These are phyloP conservation scores for Arctia plantaginis DNA, from an alignment of 2,888 invertebrate genomes.

Conservation along the genomic window DNA sequence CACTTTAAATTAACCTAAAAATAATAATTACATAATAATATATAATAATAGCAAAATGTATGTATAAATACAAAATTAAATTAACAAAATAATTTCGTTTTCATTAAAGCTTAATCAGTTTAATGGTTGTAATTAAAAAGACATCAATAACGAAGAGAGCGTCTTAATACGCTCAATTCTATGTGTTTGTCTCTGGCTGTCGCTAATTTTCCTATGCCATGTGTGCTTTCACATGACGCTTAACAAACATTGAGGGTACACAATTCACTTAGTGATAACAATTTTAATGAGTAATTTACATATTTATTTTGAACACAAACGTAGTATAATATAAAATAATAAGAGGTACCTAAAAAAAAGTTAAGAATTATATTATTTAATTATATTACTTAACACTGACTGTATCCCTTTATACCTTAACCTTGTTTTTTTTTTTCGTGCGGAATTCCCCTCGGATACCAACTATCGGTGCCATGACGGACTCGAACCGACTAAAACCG, in stretches of 20 bases:
- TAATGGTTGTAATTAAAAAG: conserved; percentile 61
- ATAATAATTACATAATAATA: too few species aligned
- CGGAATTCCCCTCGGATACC: too few species aligned
- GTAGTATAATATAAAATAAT: neutral
- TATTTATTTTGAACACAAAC: neutral
- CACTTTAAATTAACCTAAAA: too few species aligned
- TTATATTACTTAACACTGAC: neutral
- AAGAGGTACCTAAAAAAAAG: neutral
- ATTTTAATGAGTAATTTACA: conserved; percentile 36
- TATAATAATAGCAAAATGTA: too few species aligned
- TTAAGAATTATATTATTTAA: neutral
- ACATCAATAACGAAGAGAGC: conserved; percentile 56
- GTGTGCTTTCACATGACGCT: conserved; percentile 65
- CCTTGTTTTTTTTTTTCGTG: too few species aligned
- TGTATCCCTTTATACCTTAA: too few species aligned
- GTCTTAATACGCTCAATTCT: conserved; percentile 66
- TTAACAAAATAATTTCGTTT: conserved; percentile 23
- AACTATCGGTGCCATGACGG: too few species aligned
- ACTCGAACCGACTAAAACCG: too few species aligned
- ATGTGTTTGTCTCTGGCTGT: conserved; percentile 55
- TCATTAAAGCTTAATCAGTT: conserved; percentile 30
- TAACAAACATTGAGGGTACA: conserved; percentile 46
- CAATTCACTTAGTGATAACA: conserved; percentile 21
- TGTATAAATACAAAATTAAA: conserved; percentile 20
- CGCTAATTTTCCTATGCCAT: conserved; percentile 64